Evolutionary conservation across 92 coral and sea anemone species (phyloP), one percentile per base, ranked within the genome.

Genomic region (Scolanthus callimorphus): DNA sequence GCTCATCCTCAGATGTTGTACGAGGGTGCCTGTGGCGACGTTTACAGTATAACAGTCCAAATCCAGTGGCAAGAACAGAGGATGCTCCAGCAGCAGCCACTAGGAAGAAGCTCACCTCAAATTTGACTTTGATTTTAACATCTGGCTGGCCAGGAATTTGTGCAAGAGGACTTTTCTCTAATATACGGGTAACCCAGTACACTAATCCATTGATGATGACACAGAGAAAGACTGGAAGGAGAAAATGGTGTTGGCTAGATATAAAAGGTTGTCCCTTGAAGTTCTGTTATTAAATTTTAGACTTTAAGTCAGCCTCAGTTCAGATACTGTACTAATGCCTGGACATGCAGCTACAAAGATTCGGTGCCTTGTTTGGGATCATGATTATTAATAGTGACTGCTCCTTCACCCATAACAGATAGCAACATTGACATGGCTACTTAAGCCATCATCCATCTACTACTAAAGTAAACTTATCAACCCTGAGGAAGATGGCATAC

Each of bases 51-150:
- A 75, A 60, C 57, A 91, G 70, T 52, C 95, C 91, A 51, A 88
- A 66, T 6, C 83, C 89, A 74, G 96, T 84, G 49, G 99, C 99
- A 54, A 88, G 45, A 51, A 94, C 83, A 0, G 99, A 88, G 24
- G 92, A 88, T 2, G 57, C 91, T 17, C 99, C 99, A 26, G 90
- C 99, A 1, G 99, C 96, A 20, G 84, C 94, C 39, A 88, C 85
- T 55, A 94, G 71, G 75, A 79, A 94, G 65, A 94, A 94, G 59
- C 99, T 94, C 57, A 88, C 77, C 23, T 83, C 91, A 73, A 84
- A 94, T 57, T 80, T 80, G 27, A 76, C 90, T 44, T 74, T 82
- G 29, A 80, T 74, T 20, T 50, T 65, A 25, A 51, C 43, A 3
- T 52, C 17, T 10, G 12, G 12, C 30, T 65, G 37, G 11, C 53